These are phyloP conservation scores for Osedax frankpressi DNA, from an alignment of 2,888 invertebrate species.

Conservation along the genomic window DNA sequence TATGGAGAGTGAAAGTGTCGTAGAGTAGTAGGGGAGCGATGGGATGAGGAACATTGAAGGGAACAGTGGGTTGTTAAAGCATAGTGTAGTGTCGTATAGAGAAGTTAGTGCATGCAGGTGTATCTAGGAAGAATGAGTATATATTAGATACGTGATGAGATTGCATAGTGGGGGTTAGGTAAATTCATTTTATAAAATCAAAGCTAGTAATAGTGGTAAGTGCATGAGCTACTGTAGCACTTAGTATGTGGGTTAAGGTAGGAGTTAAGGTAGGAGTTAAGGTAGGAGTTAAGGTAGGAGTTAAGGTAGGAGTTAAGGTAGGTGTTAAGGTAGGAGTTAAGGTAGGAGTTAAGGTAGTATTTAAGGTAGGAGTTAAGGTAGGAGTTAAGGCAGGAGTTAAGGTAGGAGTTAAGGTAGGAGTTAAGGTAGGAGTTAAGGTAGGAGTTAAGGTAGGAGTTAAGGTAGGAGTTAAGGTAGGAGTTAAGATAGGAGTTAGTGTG, in stretches of 20 bases:
- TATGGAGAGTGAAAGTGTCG: too few species aligned
- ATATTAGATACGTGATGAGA: too few species aligned
- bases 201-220: too few species aligned
- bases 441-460: not conserved
- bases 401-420: not conserved
- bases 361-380: not conserved
- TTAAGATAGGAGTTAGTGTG: not conserved
- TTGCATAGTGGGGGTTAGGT: too few species aligned
- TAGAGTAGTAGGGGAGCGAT: too few species aligned
- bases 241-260: not conserved
- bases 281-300: not conserved
- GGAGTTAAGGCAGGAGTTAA: not conserved
- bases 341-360: not conserved
- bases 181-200: too few species aligned
- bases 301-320: not conserved
- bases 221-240: too few species aligned
- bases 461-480: not conserved
- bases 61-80: too few species aligned
- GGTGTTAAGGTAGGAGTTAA: not conserved
- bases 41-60: too few species aligned
- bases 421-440: not conserved
- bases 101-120: too few species aligned
- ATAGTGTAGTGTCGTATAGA: too few species aligned
- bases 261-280: not conserved
- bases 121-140: too few species aligned